These are phyloP conservation scores for Copidosoma aretas DNA, from an alignment of 2,888 invertebrate species.

Conservation along the genomic window DNA sequence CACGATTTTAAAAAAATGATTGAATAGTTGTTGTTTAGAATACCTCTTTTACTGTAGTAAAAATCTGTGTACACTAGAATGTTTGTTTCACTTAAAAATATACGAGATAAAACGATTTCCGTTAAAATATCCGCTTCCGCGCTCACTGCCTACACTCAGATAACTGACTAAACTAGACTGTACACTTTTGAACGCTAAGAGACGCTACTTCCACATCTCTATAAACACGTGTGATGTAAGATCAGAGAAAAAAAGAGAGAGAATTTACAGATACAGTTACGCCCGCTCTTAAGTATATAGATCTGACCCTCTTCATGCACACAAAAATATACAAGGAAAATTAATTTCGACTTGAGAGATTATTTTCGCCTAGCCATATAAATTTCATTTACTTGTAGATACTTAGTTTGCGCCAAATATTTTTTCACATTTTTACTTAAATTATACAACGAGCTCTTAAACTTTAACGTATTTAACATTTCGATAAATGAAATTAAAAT, in stretches of 20 bases:
- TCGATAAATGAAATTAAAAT: too few relatives aligned
- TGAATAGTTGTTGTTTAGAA: neutral
- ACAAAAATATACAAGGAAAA: neutral
- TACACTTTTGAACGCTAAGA: neutral
- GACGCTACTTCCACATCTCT: neutral
- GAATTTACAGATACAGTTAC: neutral
- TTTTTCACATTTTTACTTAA: too few relatives aligned
- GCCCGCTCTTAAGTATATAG: neutral
- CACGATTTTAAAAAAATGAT: neutral
- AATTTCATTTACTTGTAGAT: too few relatives aligned
- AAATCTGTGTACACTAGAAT: neutral
- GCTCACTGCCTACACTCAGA: neutral
- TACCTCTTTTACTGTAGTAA: neutral
- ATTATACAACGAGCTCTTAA: too few relatives aligned
- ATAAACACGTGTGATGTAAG: neutral
- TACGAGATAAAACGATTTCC: constrained; percentile 23
- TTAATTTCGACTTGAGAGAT: too few relatives aligned
- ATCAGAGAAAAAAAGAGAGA: neutral
- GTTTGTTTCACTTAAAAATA: neutral
- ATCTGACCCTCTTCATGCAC: neutral
- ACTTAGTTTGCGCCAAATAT: too few relatives aligned
- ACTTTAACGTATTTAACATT: too few relatives aligned
- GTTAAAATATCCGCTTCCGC: constrained; percentile 9
- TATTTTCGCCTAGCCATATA: too few relatives aligned
- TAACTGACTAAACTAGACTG: constrained; percentile 7